Conservation (phyloP, 2,888 invertebrate genomes). For the Agrotis segetum region DNA sequence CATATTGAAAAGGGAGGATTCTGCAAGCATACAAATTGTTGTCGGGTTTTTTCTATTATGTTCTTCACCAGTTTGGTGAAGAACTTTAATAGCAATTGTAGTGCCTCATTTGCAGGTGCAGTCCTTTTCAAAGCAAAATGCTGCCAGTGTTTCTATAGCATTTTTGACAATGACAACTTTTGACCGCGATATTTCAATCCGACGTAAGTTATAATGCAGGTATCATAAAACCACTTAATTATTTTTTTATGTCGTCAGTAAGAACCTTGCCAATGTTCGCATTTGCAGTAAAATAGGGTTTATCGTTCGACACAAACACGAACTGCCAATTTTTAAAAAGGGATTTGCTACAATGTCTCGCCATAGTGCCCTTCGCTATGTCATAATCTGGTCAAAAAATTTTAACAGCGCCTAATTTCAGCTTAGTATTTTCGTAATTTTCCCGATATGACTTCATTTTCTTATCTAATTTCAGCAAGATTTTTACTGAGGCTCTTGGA, state of each 20-base stretch:
- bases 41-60: no score
- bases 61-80: no score
- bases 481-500: constrained; percentile 3
- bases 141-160: no score
- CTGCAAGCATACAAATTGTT: no score
- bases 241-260: constrained; percentile 40
- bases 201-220: neutral
- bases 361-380: neutral
- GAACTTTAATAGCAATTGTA: no score
- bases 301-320: constrained; percentile 47
- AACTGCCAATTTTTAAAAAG: constrained; percentile 29
- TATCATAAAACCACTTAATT: constrained; percentile 48
- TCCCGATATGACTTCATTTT: constrained; percentile 21
- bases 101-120: no score
- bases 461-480: constrained; percentile 30
- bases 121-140: no score
- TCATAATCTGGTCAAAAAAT: constrained; percentile 23
- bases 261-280: constrained; percentile 27
- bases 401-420: constrained; percentile 12
- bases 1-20: neutral
- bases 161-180: neutral
- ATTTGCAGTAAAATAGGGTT: constrained; percentile 59
- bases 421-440: constrained; percentile 14
- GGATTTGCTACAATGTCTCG: constrained; percentile 28
- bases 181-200: neutral